phyloP scores from a whole-genome alignment of 2,888 invertebrate species.

The Limnephilus rhombicus region DNA sequence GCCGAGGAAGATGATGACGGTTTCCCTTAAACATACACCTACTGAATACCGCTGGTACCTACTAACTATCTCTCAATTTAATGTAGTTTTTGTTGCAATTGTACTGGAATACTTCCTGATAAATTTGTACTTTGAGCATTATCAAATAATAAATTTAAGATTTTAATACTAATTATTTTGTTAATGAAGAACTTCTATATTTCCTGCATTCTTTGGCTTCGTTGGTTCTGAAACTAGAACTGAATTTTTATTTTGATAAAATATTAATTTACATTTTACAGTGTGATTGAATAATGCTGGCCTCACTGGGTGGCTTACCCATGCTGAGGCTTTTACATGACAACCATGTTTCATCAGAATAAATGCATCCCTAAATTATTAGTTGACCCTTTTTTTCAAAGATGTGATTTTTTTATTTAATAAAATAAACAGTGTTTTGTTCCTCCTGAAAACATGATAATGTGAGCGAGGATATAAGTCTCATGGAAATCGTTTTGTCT shows the following conservation, averaged over 20 bases:
- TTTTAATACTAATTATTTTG: not conserved
- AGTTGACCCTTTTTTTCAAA: no score
- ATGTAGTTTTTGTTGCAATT: slow-evolving; percentile 12
- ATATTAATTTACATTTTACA: no score
- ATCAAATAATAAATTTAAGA: slow-evolving; percentile 26
- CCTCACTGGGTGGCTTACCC: no score
- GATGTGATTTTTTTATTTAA: no score
- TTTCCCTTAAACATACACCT: slow-evolving; percentile 75
- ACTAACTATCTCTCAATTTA: slow-evolving; percentile 13
- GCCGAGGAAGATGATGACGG: slow-evolving; percentile 99
- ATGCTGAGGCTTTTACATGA: no score
- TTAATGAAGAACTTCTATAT: not conserved
- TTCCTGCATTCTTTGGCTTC: not conserved
- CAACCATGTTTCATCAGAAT: no score
- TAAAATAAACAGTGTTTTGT: no score
- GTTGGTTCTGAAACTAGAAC: not conserved
- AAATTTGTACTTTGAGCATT: slow-evolving; percentile 42
- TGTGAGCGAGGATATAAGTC: no score
- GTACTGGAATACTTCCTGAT: not conserved
- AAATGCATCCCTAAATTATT: no score
- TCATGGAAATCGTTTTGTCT: no score
- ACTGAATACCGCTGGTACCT: not conserved
- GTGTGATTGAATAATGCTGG: no score
- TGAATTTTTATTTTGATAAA: not conserved
- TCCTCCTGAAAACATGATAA: no score